Percentiles rank a stretch among this genome's conserved stretches.
Evolutionary conservation across 2,113 vertebrate genomes (phyloP).

Genomic region (Ranitomeya imitator): DNA sequence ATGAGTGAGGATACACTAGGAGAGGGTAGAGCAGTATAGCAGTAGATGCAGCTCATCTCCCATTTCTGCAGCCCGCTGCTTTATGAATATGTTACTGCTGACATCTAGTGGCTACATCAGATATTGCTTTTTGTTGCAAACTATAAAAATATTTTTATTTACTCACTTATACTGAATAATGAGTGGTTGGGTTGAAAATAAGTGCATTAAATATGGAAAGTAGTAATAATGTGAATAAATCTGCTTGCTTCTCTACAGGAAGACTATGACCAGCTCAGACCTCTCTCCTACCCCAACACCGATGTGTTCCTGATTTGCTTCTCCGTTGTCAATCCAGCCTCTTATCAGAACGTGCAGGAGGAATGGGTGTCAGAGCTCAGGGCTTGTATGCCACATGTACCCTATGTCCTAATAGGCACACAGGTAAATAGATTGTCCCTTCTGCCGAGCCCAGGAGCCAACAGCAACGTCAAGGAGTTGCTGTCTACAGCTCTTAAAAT

Average conservation of each 20-base stretch:
- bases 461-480: no score
- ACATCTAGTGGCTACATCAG: conserved; percentile 15
- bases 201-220: no score
- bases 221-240: not conserved
- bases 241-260: conserved; percentile 71
- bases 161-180: no score
- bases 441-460: not conserved
- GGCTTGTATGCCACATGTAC: conserved; percentile 84
- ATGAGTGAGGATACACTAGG: no score
- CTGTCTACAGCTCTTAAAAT: no score
- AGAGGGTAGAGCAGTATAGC: no score
- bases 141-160: not conserved
- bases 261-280: conserved; percentile 87
- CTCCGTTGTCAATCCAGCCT: conserved; percentile 87
- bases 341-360: conserved; percentile 87
- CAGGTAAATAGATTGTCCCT: conserved; percentile 69
- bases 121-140: not conserved
- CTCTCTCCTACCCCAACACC: conserved; percentile 87
- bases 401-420: conserved; percentile 86
- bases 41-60: not conserved
- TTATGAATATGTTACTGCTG: not conserved
- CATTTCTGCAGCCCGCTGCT: not conserved
- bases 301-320: conserved; percentile 89
- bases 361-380: conserved; percentile 88
- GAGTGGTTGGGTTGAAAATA: not conserved